Conservation (phyloP, 2,113 vertebrate genomes). For the Engystomops pustulosus region DNA sequence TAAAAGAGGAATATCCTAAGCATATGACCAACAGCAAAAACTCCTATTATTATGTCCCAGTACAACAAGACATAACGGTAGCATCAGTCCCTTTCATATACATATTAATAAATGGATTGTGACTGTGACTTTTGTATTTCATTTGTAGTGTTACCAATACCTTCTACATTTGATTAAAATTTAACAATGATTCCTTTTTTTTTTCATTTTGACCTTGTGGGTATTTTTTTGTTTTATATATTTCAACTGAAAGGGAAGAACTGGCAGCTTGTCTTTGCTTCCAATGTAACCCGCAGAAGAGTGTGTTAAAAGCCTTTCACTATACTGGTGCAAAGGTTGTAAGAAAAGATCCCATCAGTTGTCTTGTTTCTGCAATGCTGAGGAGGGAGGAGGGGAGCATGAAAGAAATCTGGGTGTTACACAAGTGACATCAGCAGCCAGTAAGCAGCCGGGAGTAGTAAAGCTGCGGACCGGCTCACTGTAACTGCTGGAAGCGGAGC, state of each 20-base stretch:
- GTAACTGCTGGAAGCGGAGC: slow-evolving; percentile 61
- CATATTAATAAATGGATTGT: too few species aligned
- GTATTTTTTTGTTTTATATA: background rate
- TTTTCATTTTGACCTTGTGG: background rate
- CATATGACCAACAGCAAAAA: too few species aligned
- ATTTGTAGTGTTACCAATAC: too few species aligned
- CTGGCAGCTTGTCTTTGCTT: background rate
- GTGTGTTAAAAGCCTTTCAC: background rate
- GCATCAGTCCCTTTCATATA: too few species aligned
- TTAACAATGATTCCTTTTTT: background rate
- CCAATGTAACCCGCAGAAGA: background rate
- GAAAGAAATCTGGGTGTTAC: slow-evolving; percentile 73
- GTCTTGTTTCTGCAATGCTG: slow-evolving; percentile 49
- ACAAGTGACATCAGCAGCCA: slow-evolving; percentile 76
- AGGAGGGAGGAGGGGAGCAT: slow-evolving; percentile 70
- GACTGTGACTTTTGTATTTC: too few species aligned
- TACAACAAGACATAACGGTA: too few species aligned
- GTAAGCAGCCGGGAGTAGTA: slow-evolving; percentile 67
- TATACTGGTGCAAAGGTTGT: slow-evolving; percentile 7
- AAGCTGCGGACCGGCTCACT: slow-evolving; percentile 73
- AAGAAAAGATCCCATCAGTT: slow-evolving; percentile 50
- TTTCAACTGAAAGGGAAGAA: background rate
- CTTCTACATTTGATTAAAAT: background rate
- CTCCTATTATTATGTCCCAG: too few species aligned
- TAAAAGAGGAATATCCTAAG: background rate